These are phyloP conservation scores for Lerema accius DNA, from an alignment of 1,140 invertebrate genomes.

Conservation along the genomic window DNA sequence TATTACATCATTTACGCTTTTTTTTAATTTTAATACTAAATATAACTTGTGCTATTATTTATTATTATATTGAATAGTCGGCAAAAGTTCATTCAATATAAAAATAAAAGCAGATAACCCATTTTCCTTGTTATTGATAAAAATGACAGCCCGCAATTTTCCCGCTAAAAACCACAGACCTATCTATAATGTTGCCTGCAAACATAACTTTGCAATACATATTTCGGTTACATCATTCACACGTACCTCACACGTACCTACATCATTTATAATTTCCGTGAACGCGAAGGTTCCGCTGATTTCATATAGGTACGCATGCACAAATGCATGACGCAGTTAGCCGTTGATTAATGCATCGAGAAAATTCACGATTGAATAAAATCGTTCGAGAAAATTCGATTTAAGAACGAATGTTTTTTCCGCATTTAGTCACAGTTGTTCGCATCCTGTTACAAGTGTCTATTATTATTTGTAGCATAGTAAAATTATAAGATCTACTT, in stretches of 20 bases:
- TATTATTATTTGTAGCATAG: not conserved
- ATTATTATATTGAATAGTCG: no score
- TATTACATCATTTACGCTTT: no score
- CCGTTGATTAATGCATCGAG: conserved; percentile 14
- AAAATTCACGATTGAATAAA: conserved; percentile 36
- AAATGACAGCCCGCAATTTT: conserved; percentile 8
- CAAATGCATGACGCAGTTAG: conserved; percentile 28
- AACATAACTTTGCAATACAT: conserved; percentile 9
- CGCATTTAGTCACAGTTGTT: not conserved
- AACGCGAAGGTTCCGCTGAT: conserved; percentile 9
- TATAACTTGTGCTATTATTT: no score
- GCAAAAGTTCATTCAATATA: no score
- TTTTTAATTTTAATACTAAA: no score
- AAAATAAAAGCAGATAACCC: not conserved
- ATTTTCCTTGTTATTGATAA: conserved; percentile 5
- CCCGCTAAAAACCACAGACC: conserved; percentile 12
- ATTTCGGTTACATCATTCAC: conserved; percentile 20
- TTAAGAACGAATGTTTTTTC: conserved; percentile 10
- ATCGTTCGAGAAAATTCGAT: conserved; percentile 44
- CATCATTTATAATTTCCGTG: conserved; percentile 9
- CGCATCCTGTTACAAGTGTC: not conserved
- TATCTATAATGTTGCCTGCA: conserved; percentile 12
- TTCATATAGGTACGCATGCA: not conserved
- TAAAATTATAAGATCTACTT: not conserved
- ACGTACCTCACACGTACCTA: not conserved